These are phyloP conservation scores for Channallabes apus DNA, from an alignment of 2,797 vertebrate genomes.

Conservation along the genomic window DNA sequence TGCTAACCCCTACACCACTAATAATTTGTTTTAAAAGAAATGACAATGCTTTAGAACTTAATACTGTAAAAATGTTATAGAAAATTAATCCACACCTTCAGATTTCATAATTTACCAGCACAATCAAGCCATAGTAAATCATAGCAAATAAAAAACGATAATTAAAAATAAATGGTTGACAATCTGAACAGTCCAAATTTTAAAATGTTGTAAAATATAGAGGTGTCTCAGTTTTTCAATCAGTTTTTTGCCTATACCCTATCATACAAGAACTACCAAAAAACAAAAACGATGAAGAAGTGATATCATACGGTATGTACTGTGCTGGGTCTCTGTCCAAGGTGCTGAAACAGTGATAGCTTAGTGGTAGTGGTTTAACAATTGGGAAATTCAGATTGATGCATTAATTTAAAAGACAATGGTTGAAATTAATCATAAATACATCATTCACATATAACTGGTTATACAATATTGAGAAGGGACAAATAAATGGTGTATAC, in stretches of 20 bases:
- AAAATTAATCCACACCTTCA: background rate
- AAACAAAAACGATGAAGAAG: no score
- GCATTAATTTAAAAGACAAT: background rate
- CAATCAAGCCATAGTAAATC: background rate
- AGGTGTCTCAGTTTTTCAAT: background rate
- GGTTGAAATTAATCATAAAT: background rate
- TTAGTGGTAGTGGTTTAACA: background rate
- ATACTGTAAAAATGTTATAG: background rate
- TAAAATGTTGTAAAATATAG: background rate
- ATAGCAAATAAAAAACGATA: background rate
- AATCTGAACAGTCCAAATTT: background rate
- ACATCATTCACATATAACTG: background rate
- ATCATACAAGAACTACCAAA: background rate
- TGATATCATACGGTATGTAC: background rate
- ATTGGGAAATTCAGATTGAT: background rate
- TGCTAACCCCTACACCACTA: no score
- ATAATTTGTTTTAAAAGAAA: background rate
- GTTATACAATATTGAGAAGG: background rate
- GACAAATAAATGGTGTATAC: background rate
- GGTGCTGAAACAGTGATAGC: conserved; percentile 58
- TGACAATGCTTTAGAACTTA: background rate
- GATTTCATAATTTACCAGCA: background rate
- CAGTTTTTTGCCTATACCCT: background rate
- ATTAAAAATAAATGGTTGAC: background rate
- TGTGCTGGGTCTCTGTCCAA: conserved; percentile 55